These are phyloP conservation scores for Arctia plantaginis DNA, from an alignment of 2,888 invertebrate species.

Conservation along the genomic window DNA sequence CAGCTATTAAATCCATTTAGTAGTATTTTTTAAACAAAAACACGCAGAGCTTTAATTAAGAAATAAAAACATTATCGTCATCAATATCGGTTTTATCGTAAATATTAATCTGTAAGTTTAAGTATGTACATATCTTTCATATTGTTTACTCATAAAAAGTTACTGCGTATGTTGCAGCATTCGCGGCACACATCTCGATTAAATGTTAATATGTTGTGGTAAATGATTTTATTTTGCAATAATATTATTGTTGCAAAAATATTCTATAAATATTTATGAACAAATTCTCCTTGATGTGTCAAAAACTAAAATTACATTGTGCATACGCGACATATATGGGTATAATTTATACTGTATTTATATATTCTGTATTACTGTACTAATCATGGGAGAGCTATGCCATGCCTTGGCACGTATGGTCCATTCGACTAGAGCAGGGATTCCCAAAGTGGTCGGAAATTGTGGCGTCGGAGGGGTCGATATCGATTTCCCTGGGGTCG, in stretches of 20 bases:
- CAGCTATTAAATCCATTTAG: no score
- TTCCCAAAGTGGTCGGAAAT: no score
- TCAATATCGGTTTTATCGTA: not conserved
- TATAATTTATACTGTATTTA: no score
- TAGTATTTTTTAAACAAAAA: no score
- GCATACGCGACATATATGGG: not conserved
- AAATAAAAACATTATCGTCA: not conserved
- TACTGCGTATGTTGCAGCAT: conserved; percentile 2
- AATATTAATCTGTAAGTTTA: not conserved
- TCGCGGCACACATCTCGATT: not conserved
- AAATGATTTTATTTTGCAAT: conserved; percentile 1
- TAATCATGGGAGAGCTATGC: no score
- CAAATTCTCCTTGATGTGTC: not conserved
- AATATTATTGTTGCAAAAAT: not conserved
- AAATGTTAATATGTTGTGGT: not conserved
- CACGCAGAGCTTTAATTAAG: not conserved
- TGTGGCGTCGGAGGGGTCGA: no score
- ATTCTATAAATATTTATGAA: not conserved
- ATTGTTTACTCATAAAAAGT: not conserved
- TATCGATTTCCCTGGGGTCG: no score
- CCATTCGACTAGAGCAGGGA: no score
- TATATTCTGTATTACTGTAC: no score
- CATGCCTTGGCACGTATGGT: no score
- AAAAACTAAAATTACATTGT: not conserved
- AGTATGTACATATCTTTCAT: not conserved